Evolutionary conservation across 2,888 invertebrate species (phyloP).

Genomic region (Thera obeliscata): DNA sequence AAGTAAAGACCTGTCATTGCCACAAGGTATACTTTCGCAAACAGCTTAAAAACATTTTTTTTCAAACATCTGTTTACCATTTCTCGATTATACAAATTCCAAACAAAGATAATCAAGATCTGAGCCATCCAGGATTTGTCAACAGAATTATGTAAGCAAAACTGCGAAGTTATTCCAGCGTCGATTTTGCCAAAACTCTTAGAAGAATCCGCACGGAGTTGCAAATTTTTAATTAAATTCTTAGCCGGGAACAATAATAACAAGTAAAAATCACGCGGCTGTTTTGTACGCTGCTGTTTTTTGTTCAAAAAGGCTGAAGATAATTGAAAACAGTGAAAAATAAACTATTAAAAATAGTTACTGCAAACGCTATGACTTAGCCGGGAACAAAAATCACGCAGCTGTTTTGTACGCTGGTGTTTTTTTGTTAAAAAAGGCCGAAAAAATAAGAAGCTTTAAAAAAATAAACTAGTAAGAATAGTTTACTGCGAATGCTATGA

Average conservation of each 20-base stretch:
- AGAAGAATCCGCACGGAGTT: slow-evolving; percentile 32
- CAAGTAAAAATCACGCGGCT: slow-evolving; percentile 32
- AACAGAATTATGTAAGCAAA: slow-evolving; percentile 48
- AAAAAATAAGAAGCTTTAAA: not conserved
- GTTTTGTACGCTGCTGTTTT: slow-evolving; percentile 1
- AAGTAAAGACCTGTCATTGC: too few relatives aligned
- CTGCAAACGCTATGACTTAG: not conserved
- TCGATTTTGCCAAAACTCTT: slow-evolving; percentile 31
- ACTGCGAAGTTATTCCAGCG: slow-evolving; percentile 45
- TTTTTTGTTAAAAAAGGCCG: too few relatives aligned
- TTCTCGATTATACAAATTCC: not conserved
- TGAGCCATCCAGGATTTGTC: slow-evolving; percentile 47
- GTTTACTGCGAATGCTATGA: not conserved
- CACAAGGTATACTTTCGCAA: too few relatives aligned
- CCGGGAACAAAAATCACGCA: not conserved
- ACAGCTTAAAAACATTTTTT: not conserved
- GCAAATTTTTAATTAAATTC: slow-evolving; percentile 42
- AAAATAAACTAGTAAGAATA: too few relatives aligned
- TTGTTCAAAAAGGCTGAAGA: not conserved
- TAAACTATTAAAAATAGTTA: slow-evolving; percentile 1
- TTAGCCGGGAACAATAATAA: slow-evolving; percentile 37
- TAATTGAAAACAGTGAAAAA: slow-evolving; percentile 7
- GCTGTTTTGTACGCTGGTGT: too few relatives aligned
- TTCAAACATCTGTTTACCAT: not conserved
- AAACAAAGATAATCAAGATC: not conserved